These are phyloP conservation scores for Drosophila bunnanda DNA, from an alignment of 2,888 invertebrate genomes.

Conservation along the genomic window DNA sequence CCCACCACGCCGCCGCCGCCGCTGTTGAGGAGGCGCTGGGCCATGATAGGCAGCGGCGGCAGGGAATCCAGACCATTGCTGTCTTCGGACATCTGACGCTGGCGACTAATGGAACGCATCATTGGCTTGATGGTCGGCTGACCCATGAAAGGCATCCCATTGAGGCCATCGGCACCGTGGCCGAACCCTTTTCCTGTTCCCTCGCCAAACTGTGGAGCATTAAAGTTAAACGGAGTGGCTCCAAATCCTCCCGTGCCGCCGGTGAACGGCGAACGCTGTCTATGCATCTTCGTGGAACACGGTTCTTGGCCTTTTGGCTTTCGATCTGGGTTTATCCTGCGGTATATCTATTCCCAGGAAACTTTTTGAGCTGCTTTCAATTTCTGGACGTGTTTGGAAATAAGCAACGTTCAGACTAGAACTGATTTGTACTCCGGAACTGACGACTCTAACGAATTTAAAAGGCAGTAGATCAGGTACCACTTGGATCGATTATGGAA, in stretches of 20 bases:
- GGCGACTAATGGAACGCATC: constrained; percentile 35
- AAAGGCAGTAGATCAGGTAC: neutral
- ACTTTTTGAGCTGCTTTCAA: constrained; percentile 8
- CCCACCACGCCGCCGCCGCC: neutral
- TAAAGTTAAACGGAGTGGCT: constrained; percentile 32
- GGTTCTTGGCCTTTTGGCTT: too few species aligned
- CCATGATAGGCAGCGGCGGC: constrained; percentile 17
- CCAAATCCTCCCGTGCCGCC: constrained; percentile 32
- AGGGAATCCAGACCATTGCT: constrained; percentile 19
- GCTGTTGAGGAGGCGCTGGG: constrained; percentile 25
- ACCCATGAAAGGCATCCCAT: constrained; percentile 49
- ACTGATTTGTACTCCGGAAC: neutral
- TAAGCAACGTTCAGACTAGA: constrained; percentile 39
- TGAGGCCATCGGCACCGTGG: constrained; percentile 24
- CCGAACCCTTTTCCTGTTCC: constrained; percentile 7
- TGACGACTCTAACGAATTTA: neutral
- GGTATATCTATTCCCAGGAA: constrained; percentile 5
- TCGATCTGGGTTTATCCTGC: neutral
- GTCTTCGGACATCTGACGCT: constrained; percentile 14
- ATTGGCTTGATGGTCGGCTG: constrained; percentile 32
- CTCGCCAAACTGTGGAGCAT: constrained; percentile 40
- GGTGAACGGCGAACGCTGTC: constrained; percentile 66
- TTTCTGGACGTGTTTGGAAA: constrained; percentile 52
- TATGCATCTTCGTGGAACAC: constrained; percentile 59
- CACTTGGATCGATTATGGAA: constrained; percentile 11